Base-by-base conservation (phyloP, 2,888 invertebrate genomes). In the Chymomyza amoena region DNA sequence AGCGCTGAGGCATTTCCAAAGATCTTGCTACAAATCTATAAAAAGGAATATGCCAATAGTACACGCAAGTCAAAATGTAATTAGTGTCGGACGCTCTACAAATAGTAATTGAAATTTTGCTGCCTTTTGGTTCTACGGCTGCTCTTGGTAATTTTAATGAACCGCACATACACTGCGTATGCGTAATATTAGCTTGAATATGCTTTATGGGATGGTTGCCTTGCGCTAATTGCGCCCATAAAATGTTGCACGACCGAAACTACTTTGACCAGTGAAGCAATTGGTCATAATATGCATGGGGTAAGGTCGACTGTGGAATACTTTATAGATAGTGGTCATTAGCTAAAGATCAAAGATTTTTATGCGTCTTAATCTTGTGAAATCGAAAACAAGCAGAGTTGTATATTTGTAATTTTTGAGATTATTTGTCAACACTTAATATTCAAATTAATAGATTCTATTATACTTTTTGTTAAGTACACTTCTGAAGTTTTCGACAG, bases 1-100 rank as follows among this genome's bases (percentile, higher is more conserved):
- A 99, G 94, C 76, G 98, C 98, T 87, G 98, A 98, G 82, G 98
- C 98, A 93, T 98, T 99, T 92, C 97, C 97, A 93, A 99, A 99
- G 90, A 97, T 95, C 93, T 99, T 98, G 91, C 96, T 96, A 93
- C 98, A 99, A 89, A 96, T 96, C 97, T 97, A 93, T 61, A 93
- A 93, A 90, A 71, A 54, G 67, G 57, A 15, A 52, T 18, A 57
- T 25, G 20, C 20, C 75, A 70, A 54, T 32, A 61, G 50, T 62
- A 66, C 50, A 68, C 45, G 64, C 67, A 70, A 70, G 70, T 66
- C 68, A 54, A 79, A 78, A 78, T 82, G 76, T 87, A 87, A 87
- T 87, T 88, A 79, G 78, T 73, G 63, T 70, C 72, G 54, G 32
- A 69, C 70, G 70, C 63, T 64, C 56, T 68, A 56, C 65, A 70